Evolutionary conservation across 2,888 invertebrate genomes (phyloP), one percentile per base, ranked within the genome.

Genomic region (Helicoverpa assulta): DNA sequence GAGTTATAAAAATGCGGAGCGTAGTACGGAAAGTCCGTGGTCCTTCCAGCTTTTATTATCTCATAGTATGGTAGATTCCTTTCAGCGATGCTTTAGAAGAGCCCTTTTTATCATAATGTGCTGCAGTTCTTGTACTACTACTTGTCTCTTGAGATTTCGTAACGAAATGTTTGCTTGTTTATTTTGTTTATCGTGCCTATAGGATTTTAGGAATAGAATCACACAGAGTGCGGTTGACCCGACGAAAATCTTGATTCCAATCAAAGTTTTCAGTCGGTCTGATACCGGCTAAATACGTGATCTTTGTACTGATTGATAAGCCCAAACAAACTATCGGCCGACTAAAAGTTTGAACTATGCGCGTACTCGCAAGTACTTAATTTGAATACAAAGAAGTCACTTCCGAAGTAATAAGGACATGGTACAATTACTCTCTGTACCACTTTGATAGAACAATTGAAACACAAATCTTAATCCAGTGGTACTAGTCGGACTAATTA

Each of bases 1-100:
- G 43, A 80, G 85, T 80, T 86, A 88, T 89, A 89, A 90, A 88
- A 90, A 87, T 85, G 78, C 75, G 84, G 78, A 82, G 76, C 82
- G 82, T 82, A 73, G 76, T 62, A n/a, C 60, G 78, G 82, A 80
- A 85, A 85, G 85, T 81, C 71, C 62, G 82, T 85, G 81, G 80
- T 86, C 76, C 75, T 77, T 71, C 77, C 79, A 81, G 86, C 75
- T 83, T 89, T 86, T 87, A 88, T 86, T 88, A 85, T 78, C 81
- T 80, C 65, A 63, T 70, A 75, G 71, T 78, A 81, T 84, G 80
- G 78, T 73, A 52, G 67, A 71, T 74, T 71, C 54, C 67, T 75
- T 66, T 74, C 75, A 72, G 70, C 56, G 56, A 63, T 77, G 67
- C 59, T 85, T 61, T 69, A 67, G 68, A 68, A 57, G 52, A 78